These are phyloP conservation scores for Connochaetes taurinus DNA, from an alignment of 2,113 vertebrate genomes.

Conservation along the genomic window DNA sequence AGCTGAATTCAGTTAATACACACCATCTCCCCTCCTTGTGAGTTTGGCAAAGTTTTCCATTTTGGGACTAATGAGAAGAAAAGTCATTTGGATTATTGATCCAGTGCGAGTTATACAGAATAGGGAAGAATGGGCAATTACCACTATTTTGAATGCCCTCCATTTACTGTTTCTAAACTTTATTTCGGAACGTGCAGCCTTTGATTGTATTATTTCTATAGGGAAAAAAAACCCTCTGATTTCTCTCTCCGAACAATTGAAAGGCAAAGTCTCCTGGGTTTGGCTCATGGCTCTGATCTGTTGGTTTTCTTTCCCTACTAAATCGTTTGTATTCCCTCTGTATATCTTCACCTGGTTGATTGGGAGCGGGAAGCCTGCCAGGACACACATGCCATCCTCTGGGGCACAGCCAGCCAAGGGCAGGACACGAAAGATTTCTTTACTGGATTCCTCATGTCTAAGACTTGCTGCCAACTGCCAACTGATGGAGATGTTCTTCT, in stretches of 20 bases:
- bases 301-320: not conserved
- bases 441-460: not conserved
- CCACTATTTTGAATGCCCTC: not conserved
- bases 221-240: constrained; percentile 7
- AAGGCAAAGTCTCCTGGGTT: not conserved
- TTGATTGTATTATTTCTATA: not conserved
- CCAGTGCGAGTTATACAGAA: not conserved
- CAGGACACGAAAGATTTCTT: not conserved
- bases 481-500: not conserved
- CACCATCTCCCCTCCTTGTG: not conserved
- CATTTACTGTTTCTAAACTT: not conserved
- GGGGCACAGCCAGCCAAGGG: not conserved
- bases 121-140: not conserved
- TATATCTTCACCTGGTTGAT: not conserved
- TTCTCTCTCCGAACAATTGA: not conserved
- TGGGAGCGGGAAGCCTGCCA: not conserved
- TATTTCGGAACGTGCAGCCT: not conserved
- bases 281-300: not conserved
- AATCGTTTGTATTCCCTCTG: not conserved
- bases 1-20: not conserved
- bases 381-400: not conserved
- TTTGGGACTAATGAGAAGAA: constrained; percentile 40
- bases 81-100: constrained; percentile 43
- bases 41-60: not conserved
- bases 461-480: not conserved